Evolutionary conservation across 2,113 vertebrate species (phyloP), one percentile per base, ranked within the genome.

Genomic region (Urocynchramus pylzowi): DNA sequence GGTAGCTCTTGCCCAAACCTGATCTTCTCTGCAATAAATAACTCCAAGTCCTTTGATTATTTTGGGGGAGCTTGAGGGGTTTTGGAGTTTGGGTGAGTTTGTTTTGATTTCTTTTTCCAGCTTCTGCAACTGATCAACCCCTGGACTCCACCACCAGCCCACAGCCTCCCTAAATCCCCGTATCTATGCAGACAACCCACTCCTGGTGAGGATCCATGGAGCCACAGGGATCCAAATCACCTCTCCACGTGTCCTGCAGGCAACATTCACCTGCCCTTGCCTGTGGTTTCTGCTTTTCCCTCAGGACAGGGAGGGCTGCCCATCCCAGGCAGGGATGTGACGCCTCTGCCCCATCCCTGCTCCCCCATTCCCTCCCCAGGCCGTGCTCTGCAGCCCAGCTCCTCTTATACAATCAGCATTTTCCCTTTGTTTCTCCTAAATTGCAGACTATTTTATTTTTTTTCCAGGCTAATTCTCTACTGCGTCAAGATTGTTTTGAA

Each of bases 381-480:
- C 90, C 6, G 0, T 11, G 65, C 53, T 68, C 70, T 65, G 49
- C 87, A 82, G 65, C 70, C 64, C 69, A 15, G 5, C 73, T 50
- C 0, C 76, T 91, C 92, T 94, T 92, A 70, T 41, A 93, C 90
- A 92, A 95, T 63, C 94, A 86, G 37, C 26, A 12, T 83, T 87
- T 88, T 77, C 68, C 92, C 59, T 96, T 97, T 95, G 90, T 96
- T 97, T 90, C 83, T 47, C 53, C 42, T 22, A 28, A 94, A 83
- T 59, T 80, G n/a, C 82, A 90, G 88, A 12, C 39, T 68, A 0
- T 7, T 50, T 35, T 33, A 17, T 37, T 23, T 49, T 64, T 23
- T n/a, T 52, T 9, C 60, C 84, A 68, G 74, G 33, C 77, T 59
- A 15, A 93, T 95, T 93, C 87, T 93, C 67, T 16, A 41, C 61